These are phyloP conservation scores for Cheilosia vernalis DNA, from an alignment of 2,888 invertebrate genomes.

Conservation along the genomic window DNA sequence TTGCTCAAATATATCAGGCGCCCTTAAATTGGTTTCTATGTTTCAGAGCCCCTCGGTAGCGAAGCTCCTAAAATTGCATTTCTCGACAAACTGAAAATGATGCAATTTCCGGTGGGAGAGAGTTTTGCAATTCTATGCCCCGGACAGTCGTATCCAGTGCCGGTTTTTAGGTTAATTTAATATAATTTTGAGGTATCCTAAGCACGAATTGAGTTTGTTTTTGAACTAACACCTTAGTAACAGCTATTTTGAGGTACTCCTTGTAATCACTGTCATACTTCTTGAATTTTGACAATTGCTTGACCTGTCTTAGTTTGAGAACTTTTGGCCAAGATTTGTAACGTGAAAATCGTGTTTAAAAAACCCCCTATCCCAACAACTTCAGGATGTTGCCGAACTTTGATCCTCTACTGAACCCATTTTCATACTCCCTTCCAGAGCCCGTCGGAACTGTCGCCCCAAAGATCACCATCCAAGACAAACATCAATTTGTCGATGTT, in stretches of 20 bases:
- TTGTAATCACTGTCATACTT: too few relatives aligned
- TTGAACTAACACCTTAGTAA: too few relatives aligned
- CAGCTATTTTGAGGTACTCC: too few relatives aligned
- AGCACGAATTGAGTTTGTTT: too few relatives aligned
- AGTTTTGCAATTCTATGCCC: slow-evolving; percentile 85
- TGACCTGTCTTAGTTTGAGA: too few relatives aligned
- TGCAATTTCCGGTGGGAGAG: slow-evolving; percentile 59
- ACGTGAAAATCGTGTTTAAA: too few relatives aligned
- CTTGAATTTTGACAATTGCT: too few relatives aligned
- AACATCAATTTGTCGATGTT: slow-evolving; percentile 80
- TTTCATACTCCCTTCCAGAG: slow-evolving; percentile 78
- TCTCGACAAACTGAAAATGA: slow-evolving; percentile 67
- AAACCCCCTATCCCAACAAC: slow-evolving; percentile 55
- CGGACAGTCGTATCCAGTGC: slow-evolving; percentile 90
- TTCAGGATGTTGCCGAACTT: not conserved
- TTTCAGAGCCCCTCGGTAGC: slow-evolving; percentile 68
- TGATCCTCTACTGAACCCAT: not conserved
- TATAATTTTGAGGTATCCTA: too few relatives aligned
- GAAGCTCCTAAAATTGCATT: slow-evolving; percentile 66
- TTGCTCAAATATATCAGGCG: not conserved
- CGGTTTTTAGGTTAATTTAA: slow-evolving; percentile 86
- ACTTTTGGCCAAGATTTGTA: too few relatives aligned
- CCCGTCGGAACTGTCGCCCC: slow-evolving; percentile 85
- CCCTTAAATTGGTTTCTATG: not conserved
- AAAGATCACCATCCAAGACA: slow-evolving; percentile 85